Base-by-base conservation (phyloP, 2,888 invertebrate genomes). In the Phoronis australis region DNA sequence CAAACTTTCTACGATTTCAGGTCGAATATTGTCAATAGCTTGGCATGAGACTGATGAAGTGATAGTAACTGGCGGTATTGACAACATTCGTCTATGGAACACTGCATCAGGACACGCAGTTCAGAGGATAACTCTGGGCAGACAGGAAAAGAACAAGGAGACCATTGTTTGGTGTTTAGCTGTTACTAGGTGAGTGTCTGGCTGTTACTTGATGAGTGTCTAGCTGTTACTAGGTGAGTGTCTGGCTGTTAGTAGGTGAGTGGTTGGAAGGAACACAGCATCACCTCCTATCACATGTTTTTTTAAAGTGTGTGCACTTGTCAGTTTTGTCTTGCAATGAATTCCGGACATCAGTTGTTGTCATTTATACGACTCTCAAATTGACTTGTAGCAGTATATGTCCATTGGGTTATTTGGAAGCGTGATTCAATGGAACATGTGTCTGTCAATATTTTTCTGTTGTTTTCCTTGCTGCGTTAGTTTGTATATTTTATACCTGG, bases 121-220 rank as follows among this genome's bases (percentile, higher is more conserved):
- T 48, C 87, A 88, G 63, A 84, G 87, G 59, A 86, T 95, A 80
- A 84, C 84, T 0, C 83, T 88, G 0, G 84, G 85, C 0, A 78
- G 87, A 42, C 73, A 82, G 15, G 83, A 84, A 12, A 77, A 79
- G 1, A 82, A 82, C 42, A 82, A 81, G 61, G 84, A 86, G 51
- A 89, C 89, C 0, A 86, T 90, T 59, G 87, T 94, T 1, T 94
- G 94, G 91, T 86, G 87, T 56, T 75, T 95, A n/a, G 84, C 83
- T 27, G 83, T 93, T 1, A 82, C 88, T 0, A 82, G 63, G 76
- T 76, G 56, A 4, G 37, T 45, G 64, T 53, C 50, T n/a, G n/a
- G n/a, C n/a, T n/a, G n/a, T n/a, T n/a, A n/a, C n/a, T 90, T 59
- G 87, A 94, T 1, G 94, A 94, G 91, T 86, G 87, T 56, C 75